Base-by-base conservation (phyloP, 2,888 invertebrate species). In the Ceriagrion tenellum region DNA sequence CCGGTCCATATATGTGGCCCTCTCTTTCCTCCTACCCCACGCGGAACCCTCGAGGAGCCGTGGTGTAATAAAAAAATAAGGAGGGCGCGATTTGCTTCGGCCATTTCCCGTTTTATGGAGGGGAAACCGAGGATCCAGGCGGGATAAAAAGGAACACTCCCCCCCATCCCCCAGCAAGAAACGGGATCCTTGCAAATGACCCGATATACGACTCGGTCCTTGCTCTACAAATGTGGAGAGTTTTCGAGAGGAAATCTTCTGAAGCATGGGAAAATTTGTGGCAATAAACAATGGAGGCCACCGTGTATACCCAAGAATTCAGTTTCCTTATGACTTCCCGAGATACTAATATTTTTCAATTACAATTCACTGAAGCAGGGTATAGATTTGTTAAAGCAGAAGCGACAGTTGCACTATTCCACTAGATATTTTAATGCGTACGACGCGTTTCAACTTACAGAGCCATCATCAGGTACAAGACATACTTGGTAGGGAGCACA, bases 41-140 rank as follows among this genome's bases (percentile, higher is more conserved):
- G 12, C 69, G 35, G 30, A n/a, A 35, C 35, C 81, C 35, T 16
- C 35, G n/a, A 35, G 35, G 81, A 81, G 69, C 16, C 13, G 81
- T 16, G 13, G 35, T 81, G 18, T 16, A 35, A 81, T 35, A 81
- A 81, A 81, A 35, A 81, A 81, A 35, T 18, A 81, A 59, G 20
- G 81, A 81, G 81, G 81, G 18, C 81, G 35, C 30, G 81, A 30
- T 35, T 35, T 81, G 23, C 81, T 35, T 35, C 81, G 81, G 81
- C 30, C 35, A 30, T 81, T 81, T 81, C 35, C 69, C 81, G 81
- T 81, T 81, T 81, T 81, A 81, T 81, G 35, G 59, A 59, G 59
- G 35, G 16, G 13, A 35, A 81, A 35, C 81, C 81, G 35, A 16
- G n/a, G 30, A 81, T 81, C 30, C 35, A 18, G 16, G 16, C 16